A percentile compares a stretch with the other conserved stretches of the same genome.
phyloP scores from a whole-genome alignment of 2,888 invertebrate species.

The Apamea sordens region DNA sequence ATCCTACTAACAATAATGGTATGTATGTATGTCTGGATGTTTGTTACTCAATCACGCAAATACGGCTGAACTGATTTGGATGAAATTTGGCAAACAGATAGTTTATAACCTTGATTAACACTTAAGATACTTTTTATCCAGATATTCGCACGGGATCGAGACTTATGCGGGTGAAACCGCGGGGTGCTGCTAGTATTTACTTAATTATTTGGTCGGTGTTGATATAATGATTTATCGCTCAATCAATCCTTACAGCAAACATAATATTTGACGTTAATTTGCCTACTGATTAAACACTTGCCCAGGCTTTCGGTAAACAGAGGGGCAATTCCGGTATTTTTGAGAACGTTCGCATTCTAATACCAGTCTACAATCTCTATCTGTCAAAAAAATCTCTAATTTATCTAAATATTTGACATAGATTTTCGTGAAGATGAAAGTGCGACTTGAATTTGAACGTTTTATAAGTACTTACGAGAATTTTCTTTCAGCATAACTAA shows the following conservation, averaged over 20 bases:
- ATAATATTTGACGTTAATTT: not conserved
- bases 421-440: not conserved
- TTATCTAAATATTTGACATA: not conserved
- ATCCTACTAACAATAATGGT: not conserved
- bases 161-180: not conserved
- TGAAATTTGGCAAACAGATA: not conserved
- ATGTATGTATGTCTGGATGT: not conserved
- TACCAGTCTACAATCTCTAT: no score
- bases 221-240: conserved; percentile 9
- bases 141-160: not conserved
- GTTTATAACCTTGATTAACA: not conserved
- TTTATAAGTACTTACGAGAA: not conserved
- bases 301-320: not conserved
- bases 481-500: not conserved
- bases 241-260: conserved; percentile 8
- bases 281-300: not conserved
- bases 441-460: not conserved
- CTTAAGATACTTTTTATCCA: not conserved
- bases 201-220: not conserved
- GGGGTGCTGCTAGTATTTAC: not conserved
- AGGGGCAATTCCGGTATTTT: not conserved
- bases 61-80: not conserved
- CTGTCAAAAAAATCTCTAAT: not conserved
- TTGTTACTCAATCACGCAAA: not conserved
- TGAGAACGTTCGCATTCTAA: not conserved